These are phyloP conservation scores for Varanus salvator DNA, from an alignment of 2,113 vertebrate species.

Conservation along the genomic window DNA sequence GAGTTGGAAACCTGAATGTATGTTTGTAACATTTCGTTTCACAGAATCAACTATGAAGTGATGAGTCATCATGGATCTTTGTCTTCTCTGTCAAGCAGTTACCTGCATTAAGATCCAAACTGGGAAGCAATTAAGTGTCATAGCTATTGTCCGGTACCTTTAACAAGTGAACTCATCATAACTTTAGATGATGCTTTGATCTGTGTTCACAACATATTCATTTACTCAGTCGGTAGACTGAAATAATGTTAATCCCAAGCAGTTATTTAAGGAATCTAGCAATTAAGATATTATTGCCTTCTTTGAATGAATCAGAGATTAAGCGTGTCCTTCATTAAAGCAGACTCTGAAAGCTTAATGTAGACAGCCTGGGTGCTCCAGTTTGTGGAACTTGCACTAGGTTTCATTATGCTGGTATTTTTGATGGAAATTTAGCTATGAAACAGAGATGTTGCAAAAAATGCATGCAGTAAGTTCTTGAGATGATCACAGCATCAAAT, in stretches of 20 bases:
- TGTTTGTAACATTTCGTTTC: neutral
- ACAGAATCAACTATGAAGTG: neutral
- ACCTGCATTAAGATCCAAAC: neutral
- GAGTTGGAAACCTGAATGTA: neutral
- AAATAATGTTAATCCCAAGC: conserved; percentile 53
- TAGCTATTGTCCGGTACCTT: neutral
- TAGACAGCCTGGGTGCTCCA: too few species aligned
- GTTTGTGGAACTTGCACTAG: neutral
- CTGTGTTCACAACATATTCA: neutral
- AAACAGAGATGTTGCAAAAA: neutral
- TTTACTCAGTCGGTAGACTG: neutral
- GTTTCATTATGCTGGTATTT: neutral
- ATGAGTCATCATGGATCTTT: neutral
- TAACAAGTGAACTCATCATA: neutral
- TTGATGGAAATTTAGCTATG: neutral
- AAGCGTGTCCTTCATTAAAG: conserved; percentile 59
- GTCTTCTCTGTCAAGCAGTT: neutral
- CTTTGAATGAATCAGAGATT: conserved; percentile 55
- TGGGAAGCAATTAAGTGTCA: neutral
- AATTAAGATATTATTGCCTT: conserved; percentile 56
- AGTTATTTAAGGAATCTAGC: conserved; percentile 37
- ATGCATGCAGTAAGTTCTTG: too few species aligned
- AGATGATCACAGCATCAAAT: too few species aligned
- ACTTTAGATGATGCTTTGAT: neutral
- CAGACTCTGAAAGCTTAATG: neutral